phyloP scores from a whole-genome alignment of 2,797 vertebrate species.

The Holocentrus rufus region DNA sequence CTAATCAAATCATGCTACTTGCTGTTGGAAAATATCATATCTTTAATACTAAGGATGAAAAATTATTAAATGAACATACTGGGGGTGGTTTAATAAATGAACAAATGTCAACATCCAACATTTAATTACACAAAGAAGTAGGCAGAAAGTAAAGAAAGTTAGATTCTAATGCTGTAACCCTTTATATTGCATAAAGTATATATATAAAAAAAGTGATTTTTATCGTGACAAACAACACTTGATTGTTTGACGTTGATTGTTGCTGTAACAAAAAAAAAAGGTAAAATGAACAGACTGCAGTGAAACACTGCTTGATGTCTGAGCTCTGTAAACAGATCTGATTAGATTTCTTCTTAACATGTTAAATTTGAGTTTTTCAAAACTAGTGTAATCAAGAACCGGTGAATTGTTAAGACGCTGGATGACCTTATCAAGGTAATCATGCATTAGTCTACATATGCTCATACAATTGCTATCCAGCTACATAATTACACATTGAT shows the following conservation, averaged over 20 bases:
- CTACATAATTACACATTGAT: constrained; percentile 20
- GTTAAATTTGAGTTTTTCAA: too few relatives aligned
- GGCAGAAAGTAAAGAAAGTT: background rate
- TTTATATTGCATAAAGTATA: background rate
- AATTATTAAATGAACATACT: background rate
- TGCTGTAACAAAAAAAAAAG: too few relatives aligned
- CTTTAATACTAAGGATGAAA: background rate
- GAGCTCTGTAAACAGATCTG: too few relatives aligned
- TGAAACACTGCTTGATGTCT: too few relatives aligned
- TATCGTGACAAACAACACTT: too few relatives aligned
- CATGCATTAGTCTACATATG: background rate
- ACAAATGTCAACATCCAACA: background rate
- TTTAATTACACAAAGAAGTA: background rate
- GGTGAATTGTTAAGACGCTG: background rate
- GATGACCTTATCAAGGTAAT: constrained; percentile 23
- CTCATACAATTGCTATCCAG: constrained; percentile 2
- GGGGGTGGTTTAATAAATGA: too few relatives aligned
- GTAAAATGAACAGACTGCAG: too few relatives aligned
- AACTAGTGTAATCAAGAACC: background rate
- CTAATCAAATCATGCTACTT: too few relatives aligned
- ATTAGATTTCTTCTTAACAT: too few relatives aligned
- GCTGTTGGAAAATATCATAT: too few relatives aligned
- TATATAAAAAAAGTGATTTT: too few relatives aligned
- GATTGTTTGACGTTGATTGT: too few relatives aligned
- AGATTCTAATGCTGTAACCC: background rate